These are phyloP conservation scores for Eleginops maclovinus DNA, from an alignment of 2,113 vertebrate species.

Conservation along the genomic window DNA sequence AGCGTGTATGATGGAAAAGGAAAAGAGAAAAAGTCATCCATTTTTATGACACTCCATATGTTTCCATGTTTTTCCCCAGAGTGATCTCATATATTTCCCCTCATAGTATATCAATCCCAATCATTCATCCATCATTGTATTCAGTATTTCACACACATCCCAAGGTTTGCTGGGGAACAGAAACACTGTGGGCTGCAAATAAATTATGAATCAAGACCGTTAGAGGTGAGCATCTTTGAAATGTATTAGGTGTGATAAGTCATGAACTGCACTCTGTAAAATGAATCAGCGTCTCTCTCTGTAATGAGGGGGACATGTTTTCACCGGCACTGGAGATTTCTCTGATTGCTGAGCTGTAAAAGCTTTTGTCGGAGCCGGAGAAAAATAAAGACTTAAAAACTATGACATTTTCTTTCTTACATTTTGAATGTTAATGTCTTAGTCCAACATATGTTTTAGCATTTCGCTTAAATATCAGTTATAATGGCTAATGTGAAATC, in stretches of 20 bases:
- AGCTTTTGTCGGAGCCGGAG: background rate
- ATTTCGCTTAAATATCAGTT: background rate
- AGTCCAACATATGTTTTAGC: background rate
- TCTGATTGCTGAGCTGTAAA: background rate
- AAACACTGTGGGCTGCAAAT: constrained; percentile 17
- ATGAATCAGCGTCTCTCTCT: constrained; percentile 7
- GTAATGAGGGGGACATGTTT: constrained; percentile 8
- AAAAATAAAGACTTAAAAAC: background rate
- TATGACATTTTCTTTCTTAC: background rate
- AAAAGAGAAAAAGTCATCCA: background rate
- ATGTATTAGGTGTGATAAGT: constrained; percentile 5
- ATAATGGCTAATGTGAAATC: constrained; percentile 18
- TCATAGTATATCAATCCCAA: background rate
- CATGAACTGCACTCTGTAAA: constrained; percentile 16
- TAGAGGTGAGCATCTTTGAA: constrained; percentile 31
- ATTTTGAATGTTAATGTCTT: background rate
- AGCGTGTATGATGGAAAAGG: too few species aligned
- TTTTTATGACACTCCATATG: background rate
- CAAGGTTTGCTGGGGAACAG: constrained; percentile 26
- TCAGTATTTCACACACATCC: constrained; percentile 24
- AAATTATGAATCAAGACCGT: constrained; percentile 36
- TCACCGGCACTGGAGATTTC: background rate
- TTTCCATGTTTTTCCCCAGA: too few species aligned
- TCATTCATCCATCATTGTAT: background rate
- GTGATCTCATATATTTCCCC: background rate